phyloP scores from a whole-genome alignment of 2,888 invertebrate genomes.

The Rhimphoctona megacephalus region DNA sequence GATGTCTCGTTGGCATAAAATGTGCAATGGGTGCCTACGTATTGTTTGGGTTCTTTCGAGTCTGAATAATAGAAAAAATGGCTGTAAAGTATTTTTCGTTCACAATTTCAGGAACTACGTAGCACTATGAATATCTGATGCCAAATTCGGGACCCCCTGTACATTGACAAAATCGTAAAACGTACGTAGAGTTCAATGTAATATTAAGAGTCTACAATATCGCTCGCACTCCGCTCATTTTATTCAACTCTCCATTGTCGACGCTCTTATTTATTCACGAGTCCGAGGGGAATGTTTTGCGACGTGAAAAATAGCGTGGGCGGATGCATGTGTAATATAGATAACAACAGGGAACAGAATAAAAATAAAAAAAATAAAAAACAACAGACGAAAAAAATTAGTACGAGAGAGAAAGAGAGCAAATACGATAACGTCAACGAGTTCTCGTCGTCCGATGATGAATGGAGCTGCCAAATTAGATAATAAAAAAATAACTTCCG shows the following conservation, averaged over 20 bases:
- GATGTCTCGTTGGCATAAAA: background rate
- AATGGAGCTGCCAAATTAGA: constrained; percentile 55
- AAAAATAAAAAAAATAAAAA: background rate
- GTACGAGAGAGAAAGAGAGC: constrained; percentile 5
- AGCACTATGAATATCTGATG: background rate
- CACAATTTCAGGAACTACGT: background rate
- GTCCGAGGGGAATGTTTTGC: constrained; percentile 18
- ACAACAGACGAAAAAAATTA: background rate
- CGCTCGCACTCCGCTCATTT: constrained; percentile 21
- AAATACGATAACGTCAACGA: constrained; percentile 53
- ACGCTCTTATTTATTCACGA: constrained; percentile 55
- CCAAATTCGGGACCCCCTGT: background rate
- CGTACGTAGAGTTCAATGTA: constrained; percentile 31
- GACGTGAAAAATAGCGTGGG: constrained; percentile 61
- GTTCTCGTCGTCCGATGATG: constrained; percentile 32
- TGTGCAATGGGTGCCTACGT: background rate
- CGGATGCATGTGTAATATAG: constrained; percentile 53
- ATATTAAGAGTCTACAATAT: constrained; percentile 42
- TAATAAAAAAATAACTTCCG: constrained; percentile 40
- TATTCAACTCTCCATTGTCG: constrained; percentile 39
- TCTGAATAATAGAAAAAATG: background rate
- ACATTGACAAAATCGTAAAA: background rate
- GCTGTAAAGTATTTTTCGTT: background rate
- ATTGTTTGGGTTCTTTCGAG: background rate
- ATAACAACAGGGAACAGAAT: constrained; percentile 44